Conservation (phyloP, 2,888 invertebrate species). For the Torymus aiolomorphi region DNA sequence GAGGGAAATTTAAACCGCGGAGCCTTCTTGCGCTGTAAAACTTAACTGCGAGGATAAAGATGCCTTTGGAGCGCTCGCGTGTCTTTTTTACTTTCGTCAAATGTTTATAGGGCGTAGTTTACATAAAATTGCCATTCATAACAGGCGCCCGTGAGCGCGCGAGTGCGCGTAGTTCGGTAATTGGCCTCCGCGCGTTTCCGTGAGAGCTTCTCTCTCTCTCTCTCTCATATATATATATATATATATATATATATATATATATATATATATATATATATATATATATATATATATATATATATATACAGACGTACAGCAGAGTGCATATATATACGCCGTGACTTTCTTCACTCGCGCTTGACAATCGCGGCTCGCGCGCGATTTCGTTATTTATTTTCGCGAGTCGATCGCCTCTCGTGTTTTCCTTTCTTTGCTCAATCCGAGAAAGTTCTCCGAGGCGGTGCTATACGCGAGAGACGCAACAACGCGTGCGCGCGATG, state of each 20-base stretch:
- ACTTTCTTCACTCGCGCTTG: constrained; percentile 50
- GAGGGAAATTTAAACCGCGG: constrained; percentile 9
- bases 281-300: neutral
- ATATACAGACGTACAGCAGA: too few species aligned
- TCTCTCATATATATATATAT: neutral
- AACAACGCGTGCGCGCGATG: constrained; percentile 36
- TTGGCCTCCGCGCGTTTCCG: constrained; percentile 30
- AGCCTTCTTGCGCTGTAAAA: constrained; percentile 34
- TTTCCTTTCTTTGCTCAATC: constrained; percentile 56
- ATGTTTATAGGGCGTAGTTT: constrained; percentile 52
- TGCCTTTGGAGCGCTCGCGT: constrained; percentile 11
- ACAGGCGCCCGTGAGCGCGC: neutral
- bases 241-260: neutral
- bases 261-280: neutral
- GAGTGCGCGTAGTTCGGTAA: constrained; percentile 37
- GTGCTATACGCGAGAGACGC: constrained; percentile 23
- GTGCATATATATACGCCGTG: neutral
- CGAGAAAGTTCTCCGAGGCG: constrained; percentile 47
- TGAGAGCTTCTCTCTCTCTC: neutral
- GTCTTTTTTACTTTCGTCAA: neutral
- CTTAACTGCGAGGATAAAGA: constrained; percentile 52
- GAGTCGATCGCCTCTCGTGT: constrained; percentile 18
- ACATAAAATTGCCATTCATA: constrained; percentile 49
- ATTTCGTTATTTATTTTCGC: constrained; percentile 57
- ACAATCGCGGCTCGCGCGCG: constrained; percentile 39